Base-by-base conservation (phyloP, 2,888 invertebrate genomes). In the Dyspetes luteomarginatus region DNA sequence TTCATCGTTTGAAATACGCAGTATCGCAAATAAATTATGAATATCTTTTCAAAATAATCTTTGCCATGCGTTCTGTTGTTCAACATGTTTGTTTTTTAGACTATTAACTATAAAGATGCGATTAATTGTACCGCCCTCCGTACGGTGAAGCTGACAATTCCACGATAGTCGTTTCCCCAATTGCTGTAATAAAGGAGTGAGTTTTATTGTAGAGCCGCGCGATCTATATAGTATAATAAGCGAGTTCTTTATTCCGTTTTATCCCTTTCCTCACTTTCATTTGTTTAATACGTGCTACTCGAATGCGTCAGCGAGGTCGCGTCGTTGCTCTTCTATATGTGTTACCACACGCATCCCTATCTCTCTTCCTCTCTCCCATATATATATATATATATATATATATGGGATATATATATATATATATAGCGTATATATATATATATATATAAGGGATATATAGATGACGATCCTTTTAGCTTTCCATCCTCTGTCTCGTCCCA, bases 401-500 rank as follows among this genome's bases (percentile, higher is more conserved):
- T n/a, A n/a, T n/a, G n/a, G n/a, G n/a, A n/a, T n/a, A n/a, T n/a
- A n/a, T n/a, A n/a, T n/a, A n/a, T n/a, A n/a, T n/a, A n/a, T n/a
- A n/a, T n/a, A n/a, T n/a, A n/a, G n/a, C n/a, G n/a, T n/a, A n/a
- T n/a, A n/a, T n/a, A n/a, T n/a, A n/a, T n/a, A n/a, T n/a, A n/a
- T n/a, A n/a, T n/a, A n/a, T n/a, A n/a, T n/a, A n/a, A n/a, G n/a
- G n/a, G 73, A 69, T 28, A n/a, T n/a, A n/a, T n/a, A n/a, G n/a
- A n/a, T 73, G 71, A 72, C 81, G 58, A 82, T 60, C 73, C 69
- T 77, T 83, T 78, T 80, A 76, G 78, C 50, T 75, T 81, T 78
- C 80, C 71, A 73, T 74, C 74, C 52, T 78, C 56, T 15, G 30
- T 75, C 68, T 80, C 80, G 56, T 26, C 62, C n/a, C 60, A 30